Percentiles rank a stretch among this genome's conserved stretches.
These are phyloP conservation scores for Colistium nudipinnis DNA, from an alignment of 2,113 vertebrate genomes.

Conservation along the genomic window DNA sequence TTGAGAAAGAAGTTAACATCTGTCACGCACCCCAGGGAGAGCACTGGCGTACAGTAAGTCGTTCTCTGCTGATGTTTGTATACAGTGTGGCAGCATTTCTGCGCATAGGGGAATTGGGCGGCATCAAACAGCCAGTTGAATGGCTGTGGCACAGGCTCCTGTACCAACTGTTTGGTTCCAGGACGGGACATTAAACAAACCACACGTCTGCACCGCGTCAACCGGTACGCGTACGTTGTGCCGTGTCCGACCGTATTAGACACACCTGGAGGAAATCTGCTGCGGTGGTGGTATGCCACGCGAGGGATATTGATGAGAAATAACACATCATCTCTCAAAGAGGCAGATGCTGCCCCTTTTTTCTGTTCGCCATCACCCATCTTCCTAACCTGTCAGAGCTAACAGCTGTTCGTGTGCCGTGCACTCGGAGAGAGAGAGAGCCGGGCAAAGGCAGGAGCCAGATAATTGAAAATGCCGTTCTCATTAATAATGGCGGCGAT, in stretches of 20 bases:
- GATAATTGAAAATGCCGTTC: conserved; percentile 66
- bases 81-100: conserved; percentile 4
- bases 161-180: conserved; percentile 29
- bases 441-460: conserved; percentile 60
- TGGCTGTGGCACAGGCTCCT: conserved; percentile 6
- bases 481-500: conserved; percentile 63
- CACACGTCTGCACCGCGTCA: conserved; percentile 22
- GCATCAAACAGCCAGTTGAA: conserved; percentile 16
- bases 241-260: conserved; percentile 44
- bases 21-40: conserved; percentile 25
- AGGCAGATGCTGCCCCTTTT: conserved; percentile 68
- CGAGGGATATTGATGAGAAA: conserved; percentile 54
- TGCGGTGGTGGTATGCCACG: conserved; percentile 27
- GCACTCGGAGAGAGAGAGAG: conserved; percentile 39
- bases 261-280: conserved; percentile 43
- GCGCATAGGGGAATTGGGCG: neutral
- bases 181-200: conserved; percentile 26
- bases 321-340: conserved; percentile 53
- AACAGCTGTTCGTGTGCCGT: conserved; percentile 66
- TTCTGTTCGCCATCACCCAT: conserved; percentile 64
- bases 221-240: neutral
- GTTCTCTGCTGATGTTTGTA: conserved; percentile 9
- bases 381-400: conserved; percentile 40
- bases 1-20: conserved; percentile 39
- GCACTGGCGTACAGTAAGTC: conserved; percentile 1